Evolutionary conservation across 2,888 invertebrate genomes (phyloP).

Genomic region (Hyalella azteca): DNA sequence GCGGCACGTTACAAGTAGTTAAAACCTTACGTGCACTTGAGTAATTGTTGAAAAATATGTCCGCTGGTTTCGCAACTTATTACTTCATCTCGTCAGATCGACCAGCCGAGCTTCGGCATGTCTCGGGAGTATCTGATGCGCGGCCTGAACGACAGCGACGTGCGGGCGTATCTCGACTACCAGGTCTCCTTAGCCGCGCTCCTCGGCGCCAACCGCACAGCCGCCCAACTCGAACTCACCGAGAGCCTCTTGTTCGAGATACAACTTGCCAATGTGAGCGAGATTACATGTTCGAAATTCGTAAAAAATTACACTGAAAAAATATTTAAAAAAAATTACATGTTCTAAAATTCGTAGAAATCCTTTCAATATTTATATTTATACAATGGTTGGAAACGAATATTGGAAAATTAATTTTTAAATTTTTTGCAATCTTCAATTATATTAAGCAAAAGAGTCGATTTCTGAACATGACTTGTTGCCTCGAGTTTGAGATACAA

Average conservation of each 20-base stretch:
- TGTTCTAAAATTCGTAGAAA: no score
- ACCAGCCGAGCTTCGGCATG: slow-evolving; percentile 83
- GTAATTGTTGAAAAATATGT: no score
- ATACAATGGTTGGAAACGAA: no score
- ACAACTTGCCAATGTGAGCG: slow-evolving; percentile 84
- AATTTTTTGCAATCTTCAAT: no score
- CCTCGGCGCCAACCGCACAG: slow-evolving; percentile 77
- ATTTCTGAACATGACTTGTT: no score
- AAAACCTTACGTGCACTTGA: no score
- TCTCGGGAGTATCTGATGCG: slow-evolving; percentile 81
- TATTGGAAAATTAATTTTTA: no score
- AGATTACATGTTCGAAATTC: neutral
- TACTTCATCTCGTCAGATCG: slow-evolving; percentile 70
- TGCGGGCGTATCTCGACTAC: slow-evolving; percentile 64
- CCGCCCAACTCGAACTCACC: slow-evolving; percentile 75
- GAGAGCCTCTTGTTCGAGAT: slow-evolving; percentile 89
- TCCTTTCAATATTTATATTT: no score
- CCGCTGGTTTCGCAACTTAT: no score
- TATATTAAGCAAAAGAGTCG: no score
- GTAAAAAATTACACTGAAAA: neutral
- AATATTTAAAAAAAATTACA: slow-evolving; percentile 1
- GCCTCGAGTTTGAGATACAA: no score
- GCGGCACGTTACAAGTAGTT: no score
- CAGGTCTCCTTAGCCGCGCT: slow-evolving; percentile 81
- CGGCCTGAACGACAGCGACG: slow-evolving; percentile 61